Evolutionary conservation across 2,888 invertebrate genomes (phyloP).

Genomic region (Chymomyza amoena): DNA sequence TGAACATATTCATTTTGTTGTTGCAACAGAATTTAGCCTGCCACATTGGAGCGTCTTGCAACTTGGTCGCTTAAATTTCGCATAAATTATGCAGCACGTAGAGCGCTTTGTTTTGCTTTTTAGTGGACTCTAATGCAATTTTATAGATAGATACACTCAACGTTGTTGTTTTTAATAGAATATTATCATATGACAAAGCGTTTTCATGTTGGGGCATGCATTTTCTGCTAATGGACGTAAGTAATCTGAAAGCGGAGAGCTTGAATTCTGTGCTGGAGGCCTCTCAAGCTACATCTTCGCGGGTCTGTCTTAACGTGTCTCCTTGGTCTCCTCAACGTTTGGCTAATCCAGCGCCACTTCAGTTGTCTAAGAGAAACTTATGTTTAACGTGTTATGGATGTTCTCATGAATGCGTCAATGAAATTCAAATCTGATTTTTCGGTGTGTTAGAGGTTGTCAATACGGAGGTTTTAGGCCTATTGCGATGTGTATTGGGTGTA

Average conservation of each 20-base stretch:
- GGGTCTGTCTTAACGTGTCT: no score
- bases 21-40: background rate
- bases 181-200: background rate
- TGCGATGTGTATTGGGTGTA: no score
- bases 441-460: no score
- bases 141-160: conserved; percentile 40
- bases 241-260: background rate
- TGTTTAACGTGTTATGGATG: no score
- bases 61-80: conserved; percentile 46
- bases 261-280: background rate
- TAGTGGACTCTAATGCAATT: conserved; percentile 45
- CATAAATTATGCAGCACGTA: conserved; percentile 48
- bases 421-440: no score
- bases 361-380: no score
- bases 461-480: no score
- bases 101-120: background rate
- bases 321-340: no score
- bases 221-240: background rate
- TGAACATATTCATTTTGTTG: conserved; percentile 27
- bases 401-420: no score
- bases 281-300: no score
- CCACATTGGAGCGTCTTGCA: conserved; percentile 16
- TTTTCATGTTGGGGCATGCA: background rate
- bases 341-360: no score
- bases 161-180: background rate